Base-by-base conservation (phyloP, 2,113 vertebrate genomes). In the Nothoprocta perdicaria region DNA sequence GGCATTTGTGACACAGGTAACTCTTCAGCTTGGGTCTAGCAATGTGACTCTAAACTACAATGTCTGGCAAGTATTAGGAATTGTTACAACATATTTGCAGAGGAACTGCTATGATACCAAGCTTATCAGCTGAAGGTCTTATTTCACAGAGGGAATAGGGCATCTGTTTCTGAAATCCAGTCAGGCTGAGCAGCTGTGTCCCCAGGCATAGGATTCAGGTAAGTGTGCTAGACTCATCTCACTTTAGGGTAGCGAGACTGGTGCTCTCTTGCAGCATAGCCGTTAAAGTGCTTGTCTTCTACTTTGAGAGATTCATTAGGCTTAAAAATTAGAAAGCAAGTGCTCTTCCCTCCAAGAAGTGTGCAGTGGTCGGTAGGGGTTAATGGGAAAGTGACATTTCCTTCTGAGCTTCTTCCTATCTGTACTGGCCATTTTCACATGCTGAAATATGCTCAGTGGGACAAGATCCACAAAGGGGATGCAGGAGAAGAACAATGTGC, bases 201-300 rank as follows among this genome's bases (percentile, higher is more conserved):
- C 65, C 27, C 77, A 72, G 45, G 52, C 55, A 33, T 77, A 87
- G 66, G 67, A 52, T 83, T 68, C 76, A 95, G 93, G 95, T 95
- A 94, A 94, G 92, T 77, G 80, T 88, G 53, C 71, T 71, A 94
- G 65, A 79, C 45, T 80, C 40, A 10, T 75, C 73, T 81, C 58
- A 7, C 16, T 10, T 84, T 75, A 90, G 84, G 92, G 86, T 69
- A 21, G 84, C 84, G 75, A 89, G 71, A 77, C 86, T 83, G 94
- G 71, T 75, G 78, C 43, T 46, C 52, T 80, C 86, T 92, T 92
- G 53, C 60, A 94, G 35, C 41, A 87, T 80, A 94, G 72, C 46
- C 7, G 1, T 88, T 80, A 0, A 0, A 84, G 45, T 21, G 78
- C 66, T 67, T 78, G 68, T 84, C 18, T 2, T 88, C 68, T 83